phyloP scores from a whole-genome alignment of 2,888 invertebrate genomes.

The Troglohyphantes excavatus region DNA sequence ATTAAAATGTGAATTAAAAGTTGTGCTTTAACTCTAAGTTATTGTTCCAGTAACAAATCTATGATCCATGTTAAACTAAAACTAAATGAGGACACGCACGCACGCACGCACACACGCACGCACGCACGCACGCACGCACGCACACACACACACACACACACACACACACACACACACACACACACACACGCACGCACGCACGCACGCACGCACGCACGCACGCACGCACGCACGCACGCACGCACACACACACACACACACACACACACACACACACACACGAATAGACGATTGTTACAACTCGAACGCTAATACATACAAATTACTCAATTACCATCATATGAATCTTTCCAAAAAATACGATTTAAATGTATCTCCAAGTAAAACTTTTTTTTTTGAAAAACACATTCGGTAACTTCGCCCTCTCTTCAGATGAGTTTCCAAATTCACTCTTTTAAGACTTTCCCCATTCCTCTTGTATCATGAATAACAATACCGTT shows the following conservation, averaged over 20 bases:
- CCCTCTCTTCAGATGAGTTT: not conserved
- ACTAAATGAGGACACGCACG: too few species aligned
- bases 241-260: constrained; percentile 13
- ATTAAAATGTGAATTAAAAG: too few species aligned
- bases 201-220: not conserved
- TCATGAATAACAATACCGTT: constrained; percentile 9
- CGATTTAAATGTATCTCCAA: not conserved
- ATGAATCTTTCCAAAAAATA: not conserved
- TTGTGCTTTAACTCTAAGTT: too few species aligned
- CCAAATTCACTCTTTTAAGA: not conserved
- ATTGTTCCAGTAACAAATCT: too few species aligned
- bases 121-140: too few species aligned
- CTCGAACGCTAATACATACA: too few species aligned
- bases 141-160: too few species aligned
- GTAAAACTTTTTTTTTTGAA: not conserved
- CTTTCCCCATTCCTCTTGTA: not conserved
- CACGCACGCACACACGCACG: too few species aligned
- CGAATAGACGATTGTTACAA: not conserved
- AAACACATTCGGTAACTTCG: not conserved
- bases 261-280: too few species aligned
- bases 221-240: not conserved
- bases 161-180: too few species aligned
- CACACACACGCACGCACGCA: constrained; percentile 6
- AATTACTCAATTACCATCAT: not conserved
- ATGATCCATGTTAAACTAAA: too few species aligned